Percentiles rank a stretch among this genome's conserved stretches.
Conservation (phyloP, 1,140 invertebrate genomes). For the Pararge aegeria region DNA sequence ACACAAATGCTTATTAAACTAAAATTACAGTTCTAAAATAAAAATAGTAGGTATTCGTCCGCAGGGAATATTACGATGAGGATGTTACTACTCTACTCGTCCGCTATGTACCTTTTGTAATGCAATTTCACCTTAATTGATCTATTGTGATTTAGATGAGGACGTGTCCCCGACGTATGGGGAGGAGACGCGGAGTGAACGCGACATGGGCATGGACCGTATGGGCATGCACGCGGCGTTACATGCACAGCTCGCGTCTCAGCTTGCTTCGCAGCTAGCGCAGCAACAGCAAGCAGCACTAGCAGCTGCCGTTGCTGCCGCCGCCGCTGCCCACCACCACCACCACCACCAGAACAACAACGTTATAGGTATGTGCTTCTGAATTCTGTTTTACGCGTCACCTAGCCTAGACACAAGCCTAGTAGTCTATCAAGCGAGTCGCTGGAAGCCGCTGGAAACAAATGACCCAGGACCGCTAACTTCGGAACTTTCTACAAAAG, state of each 20-base stretch:
- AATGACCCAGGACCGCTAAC: too few relatives aligned
- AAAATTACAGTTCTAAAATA: too few relatives aligned
- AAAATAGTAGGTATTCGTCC: too few relatives aligned
- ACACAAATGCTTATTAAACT: too few relatives aligned
- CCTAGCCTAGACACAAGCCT: too few relatives aligned
- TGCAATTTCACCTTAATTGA: neutral
- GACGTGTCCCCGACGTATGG: slow-evolving; percentile 50
- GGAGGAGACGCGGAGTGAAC: slow-evolving; percentile 45
- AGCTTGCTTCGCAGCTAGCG: slow-evolving; percentile 51
- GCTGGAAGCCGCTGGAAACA: too few relatives aligned
- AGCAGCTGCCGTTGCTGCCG: slow-evolving; percentile 64
- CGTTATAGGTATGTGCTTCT: slow-evolving; percentile 56
- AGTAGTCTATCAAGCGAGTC: too few relatives aligned
- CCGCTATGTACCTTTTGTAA: neutral
- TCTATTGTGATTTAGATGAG: slow-evolving; percentile 44
- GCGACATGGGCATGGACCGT: slow-evolving; percentile 55
- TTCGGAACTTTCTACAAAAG: too few relatives aligned
- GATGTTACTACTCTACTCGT: too few relatives aligned
- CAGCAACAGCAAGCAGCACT: slow-evolving; percentile 76
- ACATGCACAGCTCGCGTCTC: slow-evolving; percentile 80
- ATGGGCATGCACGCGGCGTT: slow-evolving; percentile 78
- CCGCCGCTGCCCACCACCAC: slow-evolving; percentile 54
- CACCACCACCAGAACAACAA: slow-evolving; percentile 76
- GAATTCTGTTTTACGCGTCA: neutral
- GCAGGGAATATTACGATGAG: too few relatives aligned